A percentile compares a stretch with the other conserved stretches of the same genome.
Evolutionary conservation across 2,113 vertebrate species (phyloP).

Genomic region (Chlorodrepanis virens): DNA sequence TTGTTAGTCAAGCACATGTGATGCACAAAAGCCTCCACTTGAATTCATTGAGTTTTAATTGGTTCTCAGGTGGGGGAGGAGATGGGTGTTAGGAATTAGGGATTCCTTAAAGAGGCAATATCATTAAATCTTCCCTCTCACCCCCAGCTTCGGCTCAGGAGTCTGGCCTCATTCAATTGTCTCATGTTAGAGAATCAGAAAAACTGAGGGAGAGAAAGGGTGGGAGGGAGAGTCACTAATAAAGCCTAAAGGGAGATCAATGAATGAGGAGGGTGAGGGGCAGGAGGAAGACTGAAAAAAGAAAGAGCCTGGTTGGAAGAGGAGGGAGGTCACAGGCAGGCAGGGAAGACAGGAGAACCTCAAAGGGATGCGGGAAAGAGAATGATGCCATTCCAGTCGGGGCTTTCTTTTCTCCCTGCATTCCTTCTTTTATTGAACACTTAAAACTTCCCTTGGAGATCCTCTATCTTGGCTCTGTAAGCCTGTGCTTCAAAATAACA

Average conservation of each 20-base stretch:
- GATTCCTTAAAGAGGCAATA: slow-evolving; percentile 78
- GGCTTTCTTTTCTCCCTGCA: slow-evolving; percentile 17
- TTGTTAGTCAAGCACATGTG: slow-evolving; percentile 81
- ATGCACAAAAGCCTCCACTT: slow-evolving; percentile 82
- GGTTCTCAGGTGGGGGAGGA: slow-evolving; percentile 86
- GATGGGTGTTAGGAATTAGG: slow-evolving; percentile 74
- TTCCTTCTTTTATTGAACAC: slow-evolving; percentile 54
- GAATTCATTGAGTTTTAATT: slow-evolving; percentile 84
- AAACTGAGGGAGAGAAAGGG: slow-evolving; percentile 35
- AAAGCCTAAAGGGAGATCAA: slow-evolving; percentile 18
- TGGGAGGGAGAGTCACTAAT: slow-evolving; percentile 35
- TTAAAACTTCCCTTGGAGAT: slow-evolving; percentile 44
- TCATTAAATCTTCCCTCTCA: slow-evolving; percentile 59
- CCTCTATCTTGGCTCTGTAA: neutral
- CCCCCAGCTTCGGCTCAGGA: slow-evolving; percentile 31
- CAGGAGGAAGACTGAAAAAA: slow-evolving; percentile 9
- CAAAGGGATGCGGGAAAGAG: neutral
- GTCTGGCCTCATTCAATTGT: slow-evolving; percentile 54
- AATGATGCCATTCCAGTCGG: neutral
- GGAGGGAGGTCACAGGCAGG: neutral
- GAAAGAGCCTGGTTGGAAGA: neutral
- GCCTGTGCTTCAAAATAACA: neutral
- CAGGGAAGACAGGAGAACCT: slow-evolving; percentile 1
- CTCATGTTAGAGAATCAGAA: slow-evolving; percentile 51
- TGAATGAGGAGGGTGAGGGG: slow-evolving; percentile 54